Base-by-base conservation (phyloP, 1,140 invertebrate genomes). In the Subanguina moxae region DNA sequence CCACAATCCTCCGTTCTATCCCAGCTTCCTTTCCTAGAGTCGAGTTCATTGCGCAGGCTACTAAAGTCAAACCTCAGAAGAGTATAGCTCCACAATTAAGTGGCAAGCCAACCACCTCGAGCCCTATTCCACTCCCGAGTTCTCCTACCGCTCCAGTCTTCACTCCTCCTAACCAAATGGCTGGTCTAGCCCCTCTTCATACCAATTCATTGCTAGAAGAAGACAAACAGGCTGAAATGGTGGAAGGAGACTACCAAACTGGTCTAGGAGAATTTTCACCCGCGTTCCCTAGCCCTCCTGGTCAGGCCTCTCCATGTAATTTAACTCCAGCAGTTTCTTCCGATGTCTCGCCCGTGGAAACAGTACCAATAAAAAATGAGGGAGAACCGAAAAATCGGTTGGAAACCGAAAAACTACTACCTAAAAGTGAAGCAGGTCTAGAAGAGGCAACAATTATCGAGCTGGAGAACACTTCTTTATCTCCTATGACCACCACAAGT, bases 211-310 rank as follows among this genome's bases (percentile, higher is more conserved):
- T 52, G 17, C n/a, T 21, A 52, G n/a, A 52, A 7, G 48, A 52
- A 52, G n/a, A 52, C 8, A 25, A 21, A 52, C 48, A 52, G 23
- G 3, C 48, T 7, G 23, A 21, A 19, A 52, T 52, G 48, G 48
- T 52, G n/a, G 48, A 52, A 52, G 48, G 48, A 21, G 48, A 52
- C 23, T 52, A 52, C 23, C 48, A 52, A 52, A 15, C 48, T 21
- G 32, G 32, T 38, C 3, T 52, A 7, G 48, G 48, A 19, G 48
- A 52, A 25, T 52, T 52, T 52, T 19, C 48, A 7, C 48, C 48
- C 3, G 48, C 48, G 3, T 25, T 25, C 23, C 48, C 43, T 13
- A 45, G n/a, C 43, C n/a, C 23, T 52, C 48, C 23, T 52, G 48
- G 3, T 19, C n/a, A 52, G 23, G 48, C 23, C n/a, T 8, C 48